Base-by-base conservation (phyloP, 2,113 vertebrate species). In the Centropus bengalensis region DNA sequence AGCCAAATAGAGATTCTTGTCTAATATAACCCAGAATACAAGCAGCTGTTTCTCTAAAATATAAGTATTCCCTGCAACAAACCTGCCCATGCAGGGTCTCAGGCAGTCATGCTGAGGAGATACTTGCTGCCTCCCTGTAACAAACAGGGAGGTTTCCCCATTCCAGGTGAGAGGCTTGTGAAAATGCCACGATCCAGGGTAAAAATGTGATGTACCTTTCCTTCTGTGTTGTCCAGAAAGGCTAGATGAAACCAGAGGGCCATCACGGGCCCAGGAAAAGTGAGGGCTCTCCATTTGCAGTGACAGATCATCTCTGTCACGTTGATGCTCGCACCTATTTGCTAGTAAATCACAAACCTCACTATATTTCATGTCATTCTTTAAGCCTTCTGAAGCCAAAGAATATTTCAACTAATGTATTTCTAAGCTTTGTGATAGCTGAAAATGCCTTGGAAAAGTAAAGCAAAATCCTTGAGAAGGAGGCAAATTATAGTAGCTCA, bases 41-140 rank as follows among this genome's bases (percentile, higher is more conserved):
- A 93, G 83, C 64, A 70, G 18, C 40, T 84, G 4, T 40, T 70
- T 55, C 60, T 56, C 42, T 26, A 30, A 58, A 33, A 36, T n/a
- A 58, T 68, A 56, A 86, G 42, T 2, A 32, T 28, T 67, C 33
- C 3, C 42, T 28, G 38, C 82, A 42, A 40, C 54, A 88, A 82
- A 77, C 24, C 55, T 38, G 40, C 11, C 47, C 68, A 10, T 1
- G 3, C 42, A 26, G 22, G 24, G 58, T 13, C 20, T 13, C 22
- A 2, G 1, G 0, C 49, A 33, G 38, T 38, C 40, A 33, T 13
- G 3, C 12, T 4, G n/a, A 42, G 30, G 14, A 15, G 52, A 6
- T 2, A 32, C 26, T 30, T 5, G 2, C 22, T 28, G 51, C 28
- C 71, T 54, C n/a, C 60, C 54, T 8, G 2, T 5, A 30, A 42